Base-by-base conservation (phyloP, 2,888 invertebrate species). In the Andricus curvator region DNA sequence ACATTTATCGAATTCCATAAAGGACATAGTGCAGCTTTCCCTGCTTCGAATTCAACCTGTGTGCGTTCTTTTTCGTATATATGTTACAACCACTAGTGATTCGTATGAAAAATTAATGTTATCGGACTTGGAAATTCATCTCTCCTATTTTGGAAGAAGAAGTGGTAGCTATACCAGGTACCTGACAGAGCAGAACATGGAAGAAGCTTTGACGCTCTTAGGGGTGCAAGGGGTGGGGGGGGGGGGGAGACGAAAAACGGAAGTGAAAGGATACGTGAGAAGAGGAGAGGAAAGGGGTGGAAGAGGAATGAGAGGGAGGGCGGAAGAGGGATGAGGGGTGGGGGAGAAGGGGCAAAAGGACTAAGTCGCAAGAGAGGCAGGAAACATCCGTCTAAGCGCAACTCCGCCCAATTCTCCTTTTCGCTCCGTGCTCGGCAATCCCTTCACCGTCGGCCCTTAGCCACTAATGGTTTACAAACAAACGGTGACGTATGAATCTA, bases 381-480 rank as follows among this genome's bases (percentile, higher is more conserved):
- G 74, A 74, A 56, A 74, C 80, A 78, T 80, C 80, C 79, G 84
- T 86, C 83, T 85, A 83, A 82, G 80, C 80, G 81, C 78, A 78
- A 78, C 78, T 78, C 79, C 67, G 41, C 80, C 79, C 80, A 77
- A 48, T 41, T 41, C 64, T 29, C 62, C 65, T 56, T 62, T 62
- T 66, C 78, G 76, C 80, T 80, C 67, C 66, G 77, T 77, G 44
- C 77, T 65, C 77, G 74, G 79, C 60, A 74, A 48, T 77, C 68
- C 51, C 74, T 78, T 80, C 80, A 68, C 81, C 78, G 70, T 67
- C 64, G 84, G 60, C 78, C 85, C 78, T 79, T 79, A 67, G 79
- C 77, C 77, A 83, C 85, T 89, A 89, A 89, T 89, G 89, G 88
- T 89, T 87, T 89, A 89, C 88, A 89, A 89, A 89, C 88, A 89